Conservation (phyloP, 2,113 vertebrate genomes). For the Menidia beryllina region DNA sequence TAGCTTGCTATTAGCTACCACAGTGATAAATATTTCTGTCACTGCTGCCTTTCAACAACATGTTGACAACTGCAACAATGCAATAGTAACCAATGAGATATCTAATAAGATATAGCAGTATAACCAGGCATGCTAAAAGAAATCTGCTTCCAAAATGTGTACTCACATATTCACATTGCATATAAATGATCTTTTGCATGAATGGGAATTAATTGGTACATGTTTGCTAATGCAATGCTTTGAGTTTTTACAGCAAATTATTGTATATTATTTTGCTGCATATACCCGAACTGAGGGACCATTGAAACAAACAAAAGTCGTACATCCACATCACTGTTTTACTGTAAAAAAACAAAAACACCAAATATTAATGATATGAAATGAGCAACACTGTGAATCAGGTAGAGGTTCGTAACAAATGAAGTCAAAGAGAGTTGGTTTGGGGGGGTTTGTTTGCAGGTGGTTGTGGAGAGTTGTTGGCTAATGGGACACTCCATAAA, state of each 20-base stretch:
- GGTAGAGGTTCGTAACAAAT: slow-evolving; percentile 22
- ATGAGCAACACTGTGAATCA: slow-evolving; percentile 56
- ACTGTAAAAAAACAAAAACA: slow-evolving; percentile 70
- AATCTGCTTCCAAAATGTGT: slow-evolving; percentile 34
- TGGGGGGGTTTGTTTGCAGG: slow-evolving; percentile 35
- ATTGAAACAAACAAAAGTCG: slow-evolving; percentile 58
- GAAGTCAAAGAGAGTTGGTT: slow-evolving; percentile 36
- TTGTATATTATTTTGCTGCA: slow-evolving; percentile 46
- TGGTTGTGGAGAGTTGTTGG: slow-evolving; percentile 37
- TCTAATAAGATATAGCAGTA: slow-evolving; percentile 57
- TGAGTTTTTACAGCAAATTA: slow-evolving; percentile 58
- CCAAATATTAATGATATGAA: slow-evolving; percentile 56
- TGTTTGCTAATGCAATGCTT: slow-evolving; percentile 38
- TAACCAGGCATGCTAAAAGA: slow-evolving; percentile 55
- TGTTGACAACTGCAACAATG: slow-evolving; percentile 59
- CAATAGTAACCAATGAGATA: slow-evolving; percentile 50
- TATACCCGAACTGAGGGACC: slow-evolving; percentile 52
- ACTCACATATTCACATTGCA: slow-evolving; percentile 48
- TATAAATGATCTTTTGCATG: slow-evolving; percentile 50
- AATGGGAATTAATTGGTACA: slow-evolving; percentile 30
- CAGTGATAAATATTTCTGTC: slow-evolving; percentile 21
- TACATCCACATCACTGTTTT: slow-evolving; percentile 65
- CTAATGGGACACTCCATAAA: slow-evolving; percentile 42
- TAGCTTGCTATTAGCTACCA: slow-evolving; percentile 26
- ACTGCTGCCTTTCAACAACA: slow-evolving; percentile 53